phyloP scores from a whole-genome alignment of 2,797 vertebrate species.

The Pseudocheirus occidentalis region DNA sequence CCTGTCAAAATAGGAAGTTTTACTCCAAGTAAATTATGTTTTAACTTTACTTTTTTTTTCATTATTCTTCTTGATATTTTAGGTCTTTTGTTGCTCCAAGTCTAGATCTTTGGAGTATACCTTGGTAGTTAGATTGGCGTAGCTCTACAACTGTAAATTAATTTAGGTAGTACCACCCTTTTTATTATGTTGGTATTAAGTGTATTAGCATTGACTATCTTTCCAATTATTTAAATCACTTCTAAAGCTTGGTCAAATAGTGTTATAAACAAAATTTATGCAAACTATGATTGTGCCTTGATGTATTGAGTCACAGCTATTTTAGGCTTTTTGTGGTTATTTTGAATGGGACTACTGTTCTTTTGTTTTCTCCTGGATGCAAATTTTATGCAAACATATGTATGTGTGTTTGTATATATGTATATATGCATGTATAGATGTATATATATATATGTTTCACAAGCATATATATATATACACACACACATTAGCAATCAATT shows the following conservation, averaged over 20 bases:
- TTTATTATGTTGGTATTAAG: not conserved
- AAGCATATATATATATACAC: too few species aligned
- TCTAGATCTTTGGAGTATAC: too few species aligned
- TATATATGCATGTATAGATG: too few species aligned
- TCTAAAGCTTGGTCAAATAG: not conserved
- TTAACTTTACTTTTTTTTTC: not conserved
- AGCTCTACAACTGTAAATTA: not conserved
- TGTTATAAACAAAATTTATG: not conserved
- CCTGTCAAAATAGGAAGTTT: not conserved
- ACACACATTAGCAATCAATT: too few species aligned
- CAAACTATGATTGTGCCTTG: not conserved
- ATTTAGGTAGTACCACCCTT: not conserved
- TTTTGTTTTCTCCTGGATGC: not conserved
- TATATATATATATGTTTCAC: too few species aligned
- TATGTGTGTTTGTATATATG: too few species aligned
- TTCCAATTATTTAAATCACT: not conserved
- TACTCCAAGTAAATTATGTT: not conserved
- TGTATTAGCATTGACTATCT: not conserved
- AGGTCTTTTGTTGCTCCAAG: not conserved
- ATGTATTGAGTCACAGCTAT: not conserved
- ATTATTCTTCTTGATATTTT: not conserved
- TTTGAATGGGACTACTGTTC: not conserved
- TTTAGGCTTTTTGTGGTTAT: not conserved
- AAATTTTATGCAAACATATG: not conserved
- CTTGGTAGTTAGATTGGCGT: not conserved